Evolutionary conservation across 2,888 invertebrate species (phyloP).

Genomic region (Tipula lateralis): DNA sequence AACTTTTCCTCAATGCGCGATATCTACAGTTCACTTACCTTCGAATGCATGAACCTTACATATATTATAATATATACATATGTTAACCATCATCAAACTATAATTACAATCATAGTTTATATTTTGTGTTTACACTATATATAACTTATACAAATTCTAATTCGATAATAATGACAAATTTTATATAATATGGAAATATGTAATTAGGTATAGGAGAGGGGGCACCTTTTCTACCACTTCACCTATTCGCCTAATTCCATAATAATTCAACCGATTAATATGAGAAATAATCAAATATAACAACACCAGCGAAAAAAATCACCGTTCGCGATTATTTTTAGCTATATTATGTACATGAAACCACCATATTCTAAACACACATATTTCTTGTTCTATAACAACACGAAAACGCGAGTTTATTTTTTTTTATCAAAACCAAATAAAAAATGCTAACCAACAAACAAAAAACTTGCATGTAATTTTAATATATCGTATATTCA

Average conservation of each 20-base stretch:
- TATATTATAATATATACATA: not conserved
- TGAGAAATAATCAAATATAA: not conserved
- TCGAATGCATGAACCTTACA: not conserved
- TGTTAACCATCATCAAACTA: not conserved
- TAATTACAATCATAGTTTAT: not conserved
- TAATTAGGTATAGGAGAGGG: not conserved
- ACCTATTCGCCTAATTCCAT: not conserved
- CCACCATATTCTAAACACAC: not conserved
- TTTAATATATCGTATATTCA: conserved; percentile 27
- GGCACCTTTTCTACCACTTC: not conserved
- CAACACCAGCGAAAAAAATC: not conserved
- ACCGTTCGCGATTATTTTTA: not conserved
- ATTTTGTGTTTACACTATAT: not conserved
- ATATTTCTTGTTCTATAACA: not conserved
- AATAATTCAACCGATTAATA: conserved; percentile 19
- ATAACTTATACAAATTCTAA: not conserved
- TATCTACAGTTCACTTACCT: not conserved
- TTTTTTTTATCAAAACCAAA: conserved; percentile 2
- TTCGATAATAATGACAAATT: not conserved
- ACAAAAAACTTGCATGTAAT: conserved; percentile 29
- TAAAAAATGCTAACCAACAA: not conserved
- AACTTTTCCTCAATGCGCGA: not conserved
- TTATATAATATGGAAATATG: not conserved
- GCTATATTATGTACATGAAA: not conserved
- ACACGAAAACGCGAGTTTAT: not conserved